phyloP scores from a whole-genome alignment of 2,888 invertebrate genomes.

The Pristionchus entomophagus region DNA sequence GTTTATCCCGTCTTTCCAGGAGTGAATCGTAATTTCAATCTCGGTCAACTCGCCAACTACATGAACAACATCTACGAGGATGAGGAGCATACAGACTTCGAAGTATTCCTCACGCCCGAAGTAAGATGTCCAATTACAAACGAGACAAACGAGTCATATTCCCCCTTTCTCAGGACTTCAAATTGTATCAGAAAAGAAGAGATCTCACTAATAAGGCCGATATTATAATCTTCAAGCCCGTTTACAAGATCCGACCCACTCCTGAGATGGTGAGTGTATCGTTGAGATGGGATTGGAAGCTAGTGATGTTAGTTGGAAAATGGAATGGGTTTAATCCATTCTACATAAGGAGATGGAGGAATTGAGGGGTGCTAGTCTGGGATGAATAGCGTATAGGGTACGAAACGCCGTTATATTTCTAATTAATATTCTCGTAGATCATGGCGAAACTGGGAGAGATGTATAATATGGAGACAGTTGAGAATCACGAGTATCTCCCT shows the following conservation, averaged over 20 bases:
- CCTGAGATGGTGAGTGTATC: slow-evolving; percentile 41
- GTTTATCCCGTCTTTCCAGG: slow-evolving; percentile 36
- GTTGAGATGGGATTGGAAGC: too few species aligned
- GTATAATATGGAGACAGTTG: slow-evolving; percentile 49
- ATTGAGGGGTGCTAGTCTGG: too few species aligned
- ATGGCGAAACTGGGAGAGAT: slow-evolving; percentile 46
- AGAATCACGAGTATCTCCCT: slow-evolving; percentile 49
- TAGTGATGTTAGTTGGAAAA: too few species aligned
- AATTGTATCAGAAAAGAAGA: slow-evolving; percentile 44
- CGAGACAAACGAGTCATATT: neutral
- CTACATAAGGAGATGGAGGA: too few species aligned
- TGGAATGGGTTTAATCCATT: too few species aligned
- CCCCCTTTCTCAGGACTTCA: slow-evolving; percentile 8
- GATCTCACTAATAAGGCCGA: slow-evolving; percentile 47
- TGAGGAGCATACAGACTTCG: slow-evolving; percentile 50
- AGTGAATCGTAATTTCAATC: slow-evolving; percentile 47
- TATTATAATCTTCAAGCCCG: slow-evolving; percentile 48
- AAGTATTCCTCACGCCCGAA: slow-evolving; percentile 47
- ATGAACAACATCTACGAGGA: slow-evolving; percentile 55
- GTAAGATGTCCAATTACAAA: neutral
- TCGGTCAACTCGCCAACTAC: slow-evolving; percentile 44
- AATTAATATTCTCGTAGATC: too few species aligned
- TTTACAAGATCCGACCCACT: slow-evolving; percentile 51
- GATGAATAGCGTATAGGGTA: too few species aligned
- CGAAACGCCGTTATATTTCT: too few species aligned